These are phyloP conservation scores for Uromys caudimaculatus DNA, from an alignment of 2,797 vertebrate species.

Conservation along the genomic window DNA sequence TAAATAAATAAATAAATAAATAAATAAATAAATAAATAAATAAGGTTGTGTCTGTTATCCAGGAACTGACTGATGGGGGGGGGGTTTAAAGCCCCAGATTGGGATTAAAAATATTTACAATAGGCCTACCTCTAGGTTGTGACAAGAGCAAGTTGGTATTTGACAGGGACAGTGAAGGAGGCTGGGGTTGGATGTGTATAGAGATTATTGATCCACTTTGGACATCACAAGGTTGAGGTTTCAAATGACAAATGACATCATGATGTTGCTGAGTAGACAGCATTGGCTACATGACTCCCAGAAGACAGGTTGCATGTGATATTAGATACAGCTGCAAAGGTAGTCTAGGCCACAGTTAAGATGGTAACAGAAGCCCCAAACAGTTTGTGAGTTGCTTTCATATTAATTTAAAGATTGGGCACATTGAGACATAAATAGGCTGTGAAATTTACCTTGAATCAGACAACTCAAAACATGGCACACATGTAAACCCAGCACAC, in stretches of 20 bases:
- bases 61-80: background rate
- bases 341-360: background rate
- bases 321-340: background rate
- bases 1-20: too few relatives aligned
- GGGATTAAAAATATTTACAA: background rate
- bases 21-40: too few relatives aligned
- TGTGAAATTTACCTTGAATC: background rate
- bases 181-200: background rate
- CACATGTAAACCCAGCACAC: background rate
- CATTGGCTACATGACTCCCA: background rate
- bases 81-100: background rate
- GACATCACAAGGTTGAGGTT: background rate
- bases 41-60: background rate
- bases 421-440: background rate
- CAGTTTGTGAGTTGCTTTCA: background rate
- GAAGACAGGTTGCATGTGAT: background rate
- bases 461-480: background rate
- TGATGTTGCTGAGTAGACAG: background rate
- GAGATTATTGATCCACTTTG: background rate
- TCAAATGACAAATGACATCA: background rate
- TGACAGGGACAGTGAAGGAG: background rate
- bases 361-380: background rate
- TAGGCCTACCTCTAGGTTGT: background rate
- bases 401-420: background rate
- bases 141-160: background rate